phyloP scores from a whole-genome alignment of 1,140 invertebrate genomes.

The Leptoteleia sp. region DNA sequence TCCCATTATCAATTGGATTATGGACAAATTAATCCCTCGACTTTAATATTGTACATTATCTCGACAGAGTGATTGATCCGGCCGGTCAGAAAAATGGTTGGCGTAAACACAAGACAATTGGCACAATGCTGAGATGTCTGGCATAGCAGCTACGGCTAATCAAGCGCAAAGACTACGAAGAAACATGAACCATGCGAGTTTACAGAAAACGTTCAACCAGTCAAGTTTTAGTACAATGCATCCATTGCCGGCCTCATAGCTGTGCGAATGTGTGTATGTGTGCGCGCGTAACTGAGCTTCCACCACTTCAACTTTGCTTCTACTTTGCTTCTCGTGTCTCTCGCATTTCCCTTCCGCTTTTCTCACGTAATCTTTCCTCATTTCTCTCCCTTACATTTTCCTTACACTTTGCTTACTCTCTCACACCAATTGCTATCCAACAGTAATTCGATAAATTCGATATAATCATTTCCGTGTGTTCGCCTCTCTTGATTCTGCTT shows the following conservation, averaged over 20 bases:
- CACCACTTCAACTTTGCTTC: constrained; percentile 55
- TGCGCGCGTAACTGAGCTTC: constrained; percentile 52
- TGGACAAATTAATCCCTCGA: constrained; percentile 23
- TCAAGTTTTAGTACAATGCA: constrained; percentile 73
- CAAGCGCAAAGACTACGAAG: constrained; percentile 47
- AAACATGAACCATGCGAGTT: constrained; percentile 66
- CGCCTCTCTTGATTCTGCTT: no score
- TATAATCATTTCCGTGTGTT: no score
- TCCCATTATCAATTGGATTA: background rate
- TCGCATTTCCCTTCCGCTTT: no score
- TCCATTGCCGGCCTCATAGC: constrained; percentile 69
- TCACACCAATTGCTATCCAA: no score
- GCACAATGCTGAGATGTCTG: constrained; percentile 34
- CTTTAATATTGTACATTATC: constrained; percentile 52
- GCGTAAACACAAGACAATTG: constrained; percentile 21
- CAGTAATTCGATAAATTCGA: no score
- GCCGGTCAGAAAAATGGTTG: background rate
- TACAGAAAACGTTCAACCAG: constrained; percentile 73
- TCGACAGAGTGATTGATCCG: constrained; percentile 18
- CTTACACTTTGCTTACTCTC: no score
- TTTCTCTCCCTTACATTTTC: no score
- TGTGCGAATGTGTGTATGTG: constrained; percentile 63
- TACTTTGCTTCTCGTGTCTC: constrained; percentile 7
- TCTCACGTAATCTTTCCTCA: no score
- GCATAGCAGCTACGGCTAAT: constrained; percentile 33